These are phyloP conservation scores for Larimichthys crocea DNA, from an alignment of 2,113 vertebrate species.

Conservation along the genomic window DNA sequence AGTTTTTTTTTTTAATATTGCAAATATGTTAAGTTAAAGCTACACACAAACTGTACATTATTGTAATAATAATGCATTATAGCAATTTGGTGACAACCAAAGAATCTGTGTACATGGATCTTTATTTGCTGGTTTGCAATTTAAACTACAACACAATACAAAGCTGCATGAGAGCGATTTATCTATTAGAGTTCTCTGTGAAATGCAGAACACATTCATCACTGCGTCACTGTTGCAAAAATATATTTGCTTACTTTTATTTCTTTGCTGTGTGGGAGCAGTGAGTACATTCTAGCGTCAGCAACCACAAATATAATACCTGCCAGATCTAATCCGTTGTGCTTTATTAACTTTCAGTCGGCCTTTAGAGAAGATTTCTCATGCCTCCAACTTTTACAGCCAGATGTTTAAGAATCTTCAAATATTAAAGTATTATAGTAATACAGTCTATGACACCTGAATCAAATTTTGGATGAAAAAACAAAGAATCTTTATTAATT, in stretches of 20 bases:
- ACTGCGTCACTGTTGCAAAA: not conserved
- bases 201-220: not conserved
- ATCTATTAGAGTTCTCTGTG: not conserved
- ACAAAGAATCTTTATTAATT: not conserved
- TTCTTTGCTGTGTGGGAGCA: not conserved
- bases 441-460: too few species aligned
- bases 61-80: not conserved
- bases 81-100: not conserved
- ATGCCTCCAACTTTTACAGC: not conserved
- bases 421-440: not conserved
- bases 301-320: conserved; percentile 11
- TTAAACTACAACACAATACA: not conserved
- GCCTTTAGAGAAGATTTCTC: conserved; percentile 14
- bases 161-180: not conserved
- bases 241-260: not conserved
- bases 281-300: not conserved
- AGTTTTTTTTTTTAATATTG: too few species aligned
- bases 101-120: not conserved
- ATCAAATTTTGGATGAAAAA: not conserved
- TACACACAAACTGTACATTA: too few species aligned
- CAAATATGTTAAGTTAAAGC: too few species aligned
- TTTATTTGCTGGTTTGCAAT: not conserved
- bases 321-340: conserved; percentile 7
- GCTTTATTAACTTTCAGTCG: conserved; percentile 13
- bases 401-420: not conserved